Evolutionary conservation across 2,113 vertebrate species (phyloP).

Genomic region (Pachycephala philippinensis): DNA sequence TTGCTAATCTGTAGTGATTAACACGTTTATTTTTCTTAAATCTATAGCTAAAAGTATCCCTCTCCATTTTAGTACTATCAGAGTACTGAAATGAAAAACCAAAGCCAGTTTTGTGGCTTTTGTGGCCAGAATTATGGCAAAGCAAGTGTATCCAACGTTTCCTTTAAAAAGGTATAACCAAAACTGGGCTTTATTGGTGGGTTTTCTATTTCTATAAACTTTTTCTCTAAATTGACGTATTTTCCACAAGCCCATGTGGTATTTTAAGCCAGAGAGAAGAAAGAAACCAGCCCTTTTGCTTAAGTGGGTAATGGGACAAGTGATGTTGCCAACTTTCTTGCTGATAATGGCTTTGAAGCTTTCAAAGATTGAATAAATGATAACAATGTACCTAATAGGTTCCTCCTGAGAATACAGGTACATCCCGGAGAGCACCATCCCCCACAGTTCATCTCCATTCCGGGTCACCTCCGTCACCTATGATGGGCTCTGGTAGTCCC

Average conservation of each 20-base stretch:
- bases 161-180: not conserved
- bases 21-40: not conserved
- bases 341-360: slow-evolving; percentile 34
- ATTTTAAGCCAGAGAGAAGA: slow-evolving; percentile 1
- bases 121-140: not conserved
- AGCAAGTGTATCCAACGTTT: not conserved
- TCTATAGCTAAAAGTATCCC: not conserved
- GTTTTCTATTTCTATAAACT: not conserved
- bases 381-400: slow-evolving; percentile 87
- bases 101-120: not conserved
- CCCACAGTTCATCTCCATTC: slow-evolving; percentile 84
- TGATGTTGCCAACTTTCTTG: slow-evolving; percentile 39
- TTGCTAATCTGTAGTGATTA: not conserved
- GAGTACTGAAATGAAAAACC: slow-evolving; percentile 17
- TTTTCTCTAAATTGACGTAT: not conserved
- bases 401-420: slow-evolving; percentile 89
- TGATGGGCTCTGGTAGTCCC: slow-evolving; percentile 87
- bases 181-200: not conserved
- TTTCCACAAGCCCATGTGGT: not conserved
- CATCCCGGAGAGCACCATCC: slow-evolving; percentile 86
- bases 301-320: slow-evolving; percentile 39
- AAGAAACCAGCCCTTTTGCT: slow-evolving; percentile 1
- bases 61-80: not conserved
- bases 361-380: slow-evolving; percentile 68
- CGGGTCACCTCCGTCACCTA: slow-evolving; percentile 80